Conservation (phyloP, 92 coral and sea anemone species). For the Phenganax stokvisi region DNA sequence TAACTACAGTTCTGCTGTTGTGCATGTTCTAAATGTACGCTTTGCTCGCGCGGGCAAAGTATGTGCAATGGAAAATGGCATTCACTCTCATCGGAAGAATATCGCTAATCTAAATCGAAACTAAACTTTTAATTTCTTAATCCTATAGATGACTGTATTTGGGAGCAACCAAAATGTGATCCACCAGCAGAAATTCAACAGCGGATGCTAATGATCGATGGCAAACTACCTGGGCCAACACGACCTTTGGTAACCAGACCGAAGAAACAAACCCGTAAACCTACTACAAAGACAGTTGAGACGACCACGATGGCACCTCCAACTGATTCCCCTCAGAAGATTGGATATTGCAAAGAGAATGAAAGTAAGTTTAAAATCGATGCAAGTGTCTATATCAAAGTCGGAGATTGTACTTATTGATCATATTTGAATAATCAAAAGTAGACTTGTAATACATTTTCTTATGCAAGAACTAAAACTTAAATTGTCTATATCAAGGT, state of each 20-base stretch:
- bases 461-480: no score
- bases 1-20: no score
- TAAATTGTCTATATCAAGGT: no score
- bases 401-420: background rate
- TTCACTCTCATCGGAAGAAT: no score
- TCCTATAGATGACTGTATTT: background rate
- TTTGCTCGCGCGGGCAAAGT: no score
- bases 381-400: background rate
- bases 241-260: background rate
- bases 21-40: no score
- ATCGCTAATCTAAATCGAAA: background rate
- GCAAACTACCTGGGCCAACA: conserved; percentile 7
- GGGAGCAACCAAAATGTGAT: conserved; percentile 8
- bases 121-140: background rate
- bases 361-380: background rate
- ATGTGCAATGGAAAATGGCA: no score
- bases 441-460: background rate
- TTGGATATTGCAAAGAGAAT: conserved; percentile 7
- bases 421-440: background rate
- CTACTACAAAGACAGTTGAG: background rate
- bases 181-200: conserved; percentile 1
- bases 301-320: background rate
- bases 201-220: conserved; percentile 10
- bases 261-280: background rate
- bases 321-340: background rate